Conservation (phyloP, 2,797 vertebrate genomes). For the Sarcoramphus papa region DNA sequence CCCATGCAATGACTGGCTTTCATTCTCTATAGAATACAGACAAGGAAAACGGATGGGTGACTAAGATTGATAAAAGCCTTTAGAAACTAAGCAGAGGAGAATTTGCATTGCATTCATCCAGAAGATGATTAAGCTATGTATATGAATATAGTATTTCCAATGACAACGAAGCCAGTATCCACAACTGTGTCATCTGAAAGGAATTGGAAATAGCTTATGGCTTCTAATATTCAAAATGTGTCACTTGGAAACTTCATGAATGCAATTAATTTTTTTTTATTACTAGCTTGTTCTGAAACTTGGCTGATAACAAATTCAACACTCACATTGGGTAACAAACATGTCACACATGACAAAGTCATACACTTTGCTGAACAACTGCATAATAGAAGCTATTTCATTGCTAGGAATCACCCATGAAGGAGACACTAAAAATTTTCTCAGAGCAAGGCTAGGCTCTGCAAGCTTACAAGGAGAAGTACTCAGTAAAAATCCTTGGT, state of each 20-base stretch:
- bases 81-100: background rate
- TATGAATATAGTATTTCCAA: background rate
- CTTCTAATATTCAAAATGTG: background rate
- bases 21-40: background rate
- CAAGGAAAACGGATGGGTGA: background rate
- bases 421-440: background rate
- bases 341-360: background rate
- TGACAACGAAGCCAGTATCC: background rate
- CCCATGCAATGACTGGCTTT: background rate
- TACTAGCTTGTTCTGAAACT: background rate
- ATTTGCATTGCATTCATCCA: background rate
- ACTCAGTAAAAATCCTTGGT: background rate
- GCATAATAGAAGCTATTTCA: background rate
- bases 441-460: background rate
- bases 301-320: background rate
- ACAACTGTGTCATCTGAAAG: background rate
- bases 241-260: background rate
- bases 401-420: background rate
- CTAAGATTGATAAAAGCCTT: background rate
- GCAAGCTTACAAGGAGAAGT: background rate
- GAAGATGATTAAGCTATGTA: background rate
- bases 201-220: background rate
- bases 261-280: background rate
- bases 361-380: background rate
- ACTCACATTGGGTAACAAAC: rapidly evolving